Evolutionary conservation across 2,113 vertebrate species (phyloP), one percentile per base, ranked within the genome.

Genomic region (Pampusana beccarii): DNA sequence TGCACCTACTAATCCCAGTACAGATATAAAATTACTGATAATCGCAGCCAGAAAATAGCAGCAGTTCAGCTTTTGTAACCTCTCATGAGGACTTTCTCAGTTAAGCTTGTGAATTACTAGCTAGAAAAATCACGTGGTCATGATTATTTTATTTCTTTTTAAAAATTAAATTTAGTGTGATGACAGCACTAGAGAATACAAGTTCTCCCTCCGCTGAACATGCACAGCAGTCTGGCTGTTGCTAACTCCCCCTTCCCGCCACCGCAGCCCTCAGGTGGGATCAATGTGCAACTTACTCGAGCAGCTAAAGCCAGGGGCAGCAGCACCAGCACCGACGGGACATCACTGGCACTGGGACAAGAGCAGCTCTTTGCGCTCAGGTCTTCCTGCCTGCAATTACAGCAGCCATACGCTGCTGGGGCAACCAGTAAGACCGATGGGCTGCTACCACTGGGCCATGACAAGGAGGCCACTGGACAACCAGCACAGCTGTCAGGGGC

Each of bases 131-230:
- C 1, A 28, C 78, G 58, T 0, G 17, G 78, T 93, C 92, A 90
- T 82, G 87, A 93, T 85, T 95, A 95, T 95, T 95, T 82, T 53
- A 87, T 87, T 94, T 67, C 36, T 78, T 81, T 80, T 95, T 21
- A 78, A 92, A 90, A 86, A 84, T 73, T 46, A 65, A 90, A 84
- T 77, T 60, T 19, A 62, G n/a, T 29, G 46, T 38, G 64, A 70
- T 66, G 83, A 57, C 82, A 80, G 80, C 75, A 66, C 58, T 36
- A 54, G 56, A 61, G 56, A 71, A 18, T 42, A 18, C 33, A 51
- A 62, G n/a, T 36, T 88, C 60, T 71, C 51, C 42, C 71, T 51
- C 25, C 51, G 23, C 0, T 11, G 82, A 94, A 54, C 56, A 60
- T 31, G 51, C 31, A 5, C 15, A 34, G 86, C 67, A 61, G 57